Percentiles rank a stretch among this genome's conserved stretches.
Conservation (phyloP, 2,113 vertebrate genomes). For the Gobio gobio region DNA sequence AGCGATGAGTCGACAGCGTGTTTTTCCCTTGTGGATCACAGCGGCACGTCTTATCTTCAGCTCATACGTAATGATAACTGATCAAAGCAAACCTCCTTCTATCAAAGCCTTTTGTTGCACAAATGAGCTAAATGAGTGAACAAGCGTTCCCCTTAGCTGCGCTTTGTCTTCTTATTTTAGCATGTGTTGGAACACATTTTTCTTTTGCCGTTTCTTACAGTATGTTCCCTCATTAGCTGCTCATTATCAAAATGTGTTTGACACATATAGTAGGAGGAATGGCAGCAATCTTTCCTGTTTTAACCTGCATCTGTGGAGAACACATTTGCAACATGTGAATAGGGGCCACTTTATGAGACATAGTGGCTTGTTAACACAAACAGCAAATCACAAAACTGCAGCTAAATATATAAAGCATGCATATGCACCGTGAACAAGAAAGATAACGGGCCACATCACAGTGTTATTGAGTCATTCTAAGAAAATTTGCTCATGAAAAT, state of each 20-base stretch:
- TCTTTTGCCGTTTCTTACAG: neutral
- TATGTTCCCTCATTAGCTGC: neutral
- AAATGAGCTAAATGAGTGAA: constrained; percentile 38
- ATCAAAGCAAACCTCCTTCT: constrained; percentile 33
- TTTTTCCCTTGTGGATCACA: constrained; percentile 8
- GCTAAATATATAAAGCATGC: neutral
- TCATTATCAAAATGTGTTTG: neutral
- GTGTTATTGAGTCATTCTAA: neutral
- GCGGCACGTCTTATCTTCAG: neutral
- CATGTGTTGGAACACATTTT: constrained; percentile 27
- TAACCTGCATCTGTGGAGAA: neutral
- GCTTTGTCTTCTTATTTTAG: constrained; percentile 22
- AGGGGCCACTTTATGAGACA: neutral
- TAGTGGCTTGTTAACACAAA: neutral
- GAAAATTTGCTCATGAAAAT: neutral
- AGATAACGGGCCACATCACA: neutral
- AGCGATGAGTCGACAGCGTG: neutral
- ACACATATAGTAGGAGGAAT: constrained; percentile 11
- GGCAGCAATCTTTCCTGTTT: neutral
- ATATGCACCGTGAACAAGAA: neutral
- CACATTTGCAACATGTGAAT: neutral
- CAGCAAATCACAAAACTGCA: neutral
- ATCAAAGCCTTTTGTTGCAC: constrained; percentile 30
- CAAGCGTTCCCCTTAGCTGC: neutral
- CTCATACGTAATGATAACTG: constrained; percentile 33